phyloP scores from a whole-genome alignment of 2,113 vertebrate species.

The Poecilia latipinna region DNA sequence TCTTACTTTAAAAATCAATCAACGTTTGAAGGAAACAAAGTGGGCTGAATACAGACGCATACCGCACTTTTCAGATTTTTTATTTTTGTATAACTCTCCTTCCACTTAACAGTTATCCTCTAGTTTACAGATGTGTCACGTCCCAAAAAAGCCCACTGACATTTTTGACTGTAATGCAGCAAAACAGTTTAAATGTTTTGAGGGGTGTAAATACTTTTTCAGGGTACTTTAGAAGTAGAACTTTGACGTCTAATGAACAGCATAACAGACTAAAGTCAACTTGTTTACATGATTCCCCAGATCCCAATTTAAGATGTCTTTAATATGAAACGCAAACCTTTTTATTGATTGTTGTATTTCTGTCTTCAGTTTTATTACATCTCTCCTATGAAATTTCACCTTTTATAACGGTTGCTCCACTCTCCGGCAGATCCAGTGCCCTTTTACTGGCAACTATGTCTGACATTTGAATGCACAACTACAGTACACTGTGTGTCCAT shows the following conservation, averaged over 20 bases:
- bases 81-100: no score
- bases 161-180: no score
- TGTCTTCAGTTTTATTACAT: neutral
- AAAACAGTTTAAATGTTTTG: no score
- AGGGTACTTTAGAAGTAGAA: neutral
- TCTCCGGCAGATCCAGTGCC: neutral
- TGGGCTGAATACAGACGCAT: no score
- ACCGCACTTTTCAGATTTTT: no score
- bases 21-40: no score
- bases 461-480: slow-evolving; percentile 50
- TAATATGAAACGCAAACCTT: neutral
- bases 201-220: no score
- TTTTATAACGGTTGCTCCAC: slow-evolving; percentile 12
- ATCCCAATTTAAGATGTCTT: neutral
- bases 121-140: no score
- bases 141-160: no score
- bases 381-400: neutral
- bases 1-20: no score
- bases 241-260: neutral
- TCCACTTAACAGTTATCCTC: no score
- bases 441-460: slow-evolving; percentile 23
- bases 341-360: neutral
- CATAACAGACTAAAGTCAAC: neutral
- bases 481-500: slow-evolving; percentile 18
- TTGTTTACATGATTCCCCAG: neutral